Evolutionary conservation across 2,888 invertebrate genomes (phyloP), one percentile per base, ranked within the genome.

Genomic region (Hyalella azteca): DNA sequence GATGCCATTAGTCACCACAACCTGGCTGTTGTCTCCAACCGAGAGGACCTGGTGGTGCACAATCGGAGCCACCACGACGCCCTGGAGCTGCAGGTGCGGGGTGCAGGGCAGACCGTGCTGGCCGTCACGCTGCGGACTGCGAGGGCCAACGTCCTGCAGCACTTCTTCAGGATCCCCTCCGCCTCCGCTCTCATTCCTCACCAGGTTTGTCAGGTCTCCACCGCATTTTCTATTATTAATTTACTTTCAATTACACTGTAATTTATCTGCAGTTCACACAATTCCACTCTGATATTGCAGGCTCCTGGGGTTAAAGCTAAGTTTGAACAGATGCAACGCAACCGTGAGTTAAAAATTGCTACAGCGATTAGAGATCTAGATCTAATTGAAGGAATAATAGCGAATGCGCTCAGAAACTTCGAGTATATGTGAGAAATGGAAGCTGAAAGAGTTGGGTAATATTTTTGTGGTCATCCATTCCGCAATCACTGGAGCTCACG

Each of bases 1-100:
- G 80, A 81, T 77, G 84, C 84, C 49, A 78, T 79, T 19, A 82
- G 60, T 59, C 49, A 80, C 1, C 32, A 19, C 2, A 36, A 66
- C 36, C 66, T 66, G 36, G 19, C 29, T 29, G 66, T 66, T 11
- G 19, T 66, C 36, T 66, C 66, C 36, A 66, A 66, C 66, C 32
- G 66, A 36, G 66, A 66, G 66, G 66, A 66, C 4, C 66, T 66
- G 19, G 39, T 66, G 29, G 29, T 66, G 4, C 66, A 36, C 36
- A 66, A 66, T 32, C 5, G 15, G 2, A 29, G 22, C 29, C 3
- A 29, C 59, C 32, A 19, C 3, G 2, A 32, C 5, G 29, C 22
- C 66, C 29, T 66, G 0, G 32, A 32, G 15, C 19, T 66, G 66
- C 66, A 36, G 5, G 39, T 66, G 36, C 2, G 66, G 36, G 36